phyloP scores from a whole-genome alignment of 2,113 vertebrate species.

The Bothrops jararaca region DNA sequence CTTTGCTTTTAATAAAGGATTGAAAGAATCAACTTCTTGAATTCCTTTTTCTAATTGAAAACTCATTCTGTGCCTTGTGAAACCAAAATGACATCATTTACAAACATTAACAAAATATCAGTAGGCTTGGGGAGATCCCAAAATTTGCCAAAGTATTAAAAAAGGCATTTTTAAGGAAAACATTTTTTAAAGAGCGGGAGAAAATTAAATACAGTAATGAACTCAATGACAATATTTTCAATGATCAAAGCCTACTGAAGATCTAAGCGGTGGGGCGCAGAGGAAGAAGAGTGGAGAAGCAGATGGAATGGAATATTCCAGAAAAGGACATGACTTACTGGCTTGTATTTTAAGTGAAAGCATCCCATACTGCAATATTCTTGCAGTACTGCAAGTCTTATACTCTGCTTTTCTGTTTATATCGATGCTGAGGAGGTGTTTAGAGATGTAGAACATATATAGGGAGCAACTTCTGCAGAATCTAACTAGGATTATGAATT shows the following conservation, averaged over 20 bases:
- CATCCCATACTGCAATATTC: not conserved
- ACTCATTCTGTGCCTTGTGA: not conserved
- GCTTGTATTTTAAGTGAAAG: not conserved
- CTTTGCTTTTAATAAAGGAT: not conserved
- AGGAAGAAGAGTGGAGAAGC: not conserved
- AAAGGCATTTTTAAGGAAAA: not conserved
- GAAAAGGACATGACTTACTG: not conserved
- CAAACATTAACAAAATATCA: not conserved
- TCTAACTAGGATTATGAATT: not conserved
- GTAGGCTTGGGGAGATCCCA: not conserved
- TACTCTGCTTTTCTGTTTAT: not conserved
- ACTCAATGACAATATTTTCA: not conserved
- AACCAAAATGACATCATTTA: not conserved
- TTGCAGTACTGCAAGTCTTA: not conserved
- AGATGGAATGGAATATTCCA: not conserved
- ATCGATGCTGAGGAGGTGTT: not conserved
- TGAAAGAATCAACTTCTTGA: not conserved
- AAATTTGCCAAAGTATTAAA: not conserved
- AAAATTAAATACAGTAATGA: not conserved
- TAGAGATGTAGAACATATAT: not conserved
- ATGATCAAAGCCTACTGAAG: not conserved
- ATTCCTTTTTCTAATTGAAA: not conserved
- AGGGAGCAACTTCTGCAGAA: not conserved
- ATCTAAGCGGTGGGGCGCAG: not conserved
- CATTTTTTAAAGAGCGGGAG: not conserved